A percentile compares a stretch with the other conserved stretches of the same genome.
phyloP scores from a whole-genome alignment of 2,888 invertebrate genomes.

The Gerris lacustris region DNA sequence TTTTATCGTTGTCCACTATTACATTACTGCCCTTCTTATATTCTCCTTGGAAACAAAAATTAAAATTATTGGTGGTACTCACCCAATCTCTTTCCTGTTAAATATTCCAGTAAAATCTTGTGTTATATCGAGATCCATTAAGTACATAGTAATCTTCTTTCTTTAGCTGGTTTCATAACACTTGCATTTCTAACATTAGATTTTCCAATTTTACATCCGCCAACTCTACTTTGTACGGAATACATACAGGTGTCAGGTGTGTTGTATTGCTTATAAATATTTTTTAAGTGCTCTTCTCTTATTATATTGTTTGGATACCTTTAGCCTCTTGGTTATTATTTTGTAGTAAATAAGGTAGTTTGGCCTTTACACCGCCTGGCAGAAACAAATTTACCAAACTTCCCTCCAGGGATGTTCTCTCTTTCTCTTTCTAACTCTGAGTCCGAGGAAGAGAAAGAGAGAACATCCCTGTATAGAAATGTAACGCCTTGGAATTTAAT shows the following conservation, averaged over 20 bases:
- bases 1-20: no score
- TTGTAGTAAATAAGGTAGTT: background rate
- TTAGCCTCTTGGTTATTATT: background rate
- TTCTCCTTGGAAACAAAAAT: no score
- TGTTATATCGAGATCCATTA: background rate
- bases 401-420: no score
- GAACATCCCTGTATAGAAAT: no score
- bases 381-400: background rate
- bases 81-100: no score
- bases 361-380: background rate
- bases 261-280: background rate
- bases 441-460: no score
- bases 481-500: no score
- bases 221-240: constrained; percentile 3
- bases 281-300: background rate
- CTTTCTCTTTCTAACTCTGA: no score
- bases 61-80: no score
- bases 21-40: no score
- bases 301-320: background rate
- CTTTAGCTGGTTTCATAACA: background rate
- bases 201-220: background rate
- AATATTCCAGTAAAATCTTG: no score
- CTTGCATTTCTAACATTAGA: background rate
- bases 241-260: constrained; percentile 5
- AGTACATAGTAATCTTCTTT: constrained; percentile 7